Percentiles rank a stretch among this genome's conserved stretches.
These are phyloP conservation scores for Neoscelio sp. DNA, from an alignment of 2,888 invertebrate genomes.

Conservation along the genomic window DNA sequence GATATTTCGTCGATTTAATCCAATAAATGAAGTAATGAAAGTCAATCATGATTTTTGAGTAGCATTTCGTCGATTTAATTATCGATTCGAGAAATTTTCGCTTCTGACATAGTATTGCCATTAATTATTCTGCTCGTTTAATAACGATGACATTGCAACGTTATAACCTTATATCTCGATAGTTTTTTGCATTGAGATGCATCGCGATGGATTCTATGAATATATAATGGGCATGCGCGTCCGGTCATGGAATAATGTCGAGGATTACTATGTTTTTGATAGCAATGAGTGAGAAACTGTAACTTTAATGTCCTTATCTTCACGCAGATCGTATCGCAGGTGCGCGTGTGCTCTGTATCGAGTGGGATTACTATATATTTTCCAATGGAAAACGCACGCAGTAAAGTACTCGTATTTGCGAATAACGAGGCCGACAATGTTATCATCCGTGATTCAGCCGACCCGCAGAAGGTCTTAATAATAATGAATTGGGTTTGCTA, in stretches of 20 bases:
- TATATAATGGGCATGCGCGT: constrained; percentile 50
- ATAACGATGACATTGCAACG: constrained; percentile 53
- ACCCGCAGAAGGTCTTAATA: constrained; percentile 48
- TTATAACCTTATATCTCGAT: constrained; percentile 52
- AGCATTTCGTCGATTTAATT: constrained; percentile 54
- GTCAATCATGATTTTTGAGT: constrained; percentile 43
- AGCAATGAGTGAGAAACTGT: constrained; percentile 66
- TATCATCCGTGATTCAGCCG: constrained; percentile 43
- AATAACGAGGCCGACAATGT: constrained; percentile 62
- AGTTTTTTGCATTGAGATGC: constrained; percentile 16
- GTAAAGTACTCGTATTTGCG: constrained; percentile 48
- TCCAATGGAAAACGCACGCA: constrained; percentile 43
- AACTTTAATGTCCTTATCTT: constrained; percentile 55
- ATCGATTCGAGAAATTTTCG: constrained; percentile 42
- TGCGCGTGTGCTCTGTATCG: constrained; percentile 56
- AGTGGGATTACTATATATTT: constrained; percentile 52
- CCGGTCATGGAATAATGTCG: constrained; percentile 43
- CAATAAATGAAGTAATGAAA: constrained; percentile 34
- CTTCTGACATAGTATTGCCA: constrained; percentile 25
- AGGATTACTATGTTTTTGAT: constrained; percentile 59
- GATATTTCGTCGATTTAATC: constrained; percentile 13
- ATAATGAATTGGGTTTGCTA: constrained; percentile 56
- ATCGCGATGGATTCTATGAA: constrained; percentile 58
- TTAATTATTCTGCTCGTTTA: constrained; percentile 58
- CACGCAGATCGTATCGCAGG: constrained; percentile 51